Conservation (phyloP, 1,140 invertebrate genomes). For the Monochamus saltuarius region DNA sequence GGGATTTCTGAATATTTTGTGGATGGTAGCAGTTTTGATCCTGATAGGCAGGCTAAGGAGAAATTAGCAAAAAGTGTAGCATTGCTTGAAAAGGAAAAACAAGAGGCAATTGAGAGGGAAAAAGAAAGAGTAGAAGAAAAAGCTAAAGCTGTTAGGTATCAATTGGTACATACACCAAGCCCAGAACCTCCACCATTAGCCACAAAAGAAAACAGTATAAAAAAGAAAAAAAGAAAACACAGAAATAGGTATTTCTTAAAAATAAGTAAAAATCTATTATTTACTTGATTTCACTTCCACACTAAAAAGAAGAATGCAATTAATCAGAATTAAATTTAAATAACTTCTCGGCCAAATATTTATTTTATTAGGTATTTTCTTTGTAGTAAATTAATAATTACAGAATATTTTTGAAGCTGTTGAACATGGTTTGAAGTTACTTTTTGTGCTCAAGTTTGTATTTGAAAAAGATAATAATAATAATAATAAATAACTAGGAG, state of each 20-base stretch:
- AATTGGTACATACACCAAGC: slow-evolving; percentile 64
- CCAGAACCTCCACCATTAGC: slow-evolving; percentile 32
- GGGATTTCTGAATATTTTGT: slow-evolving; percentile 92
- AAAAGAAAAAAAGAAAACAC: slow-evolving; percentile 58
- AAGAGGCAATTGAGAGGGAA: slow-evolving; percentile 58
- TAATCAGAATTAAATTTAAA: too few relatives aligned
- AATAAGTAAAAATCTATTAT: too few relatives aligned
- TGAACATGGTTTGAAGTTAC: too few relatives aligned
- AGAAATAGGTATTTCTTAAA: slow-evolving; percentile 31
- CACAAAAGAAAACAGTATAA: slow-evolving; percentile 37
- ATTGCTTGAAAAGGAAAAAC: slow-evolving; percentile 55
- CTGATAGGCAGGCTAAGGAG: slow-evolving; percentile 78
- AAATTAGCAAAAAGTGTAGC: slow-evolving; percentile 62
- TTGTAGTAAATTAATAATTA: too few relatives aligned
- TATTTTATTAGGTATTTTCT: too few relatives aligned
- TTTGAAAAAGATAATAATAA: too few relatives aligned
- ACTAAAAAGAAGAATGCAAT: too few relatives aligned
- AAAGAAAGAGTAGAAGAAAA: slow-evolving; percentile 58
- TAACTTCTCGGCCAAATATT: too few relatives aligned
- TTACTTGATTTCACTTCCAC: too few relatives aligned
- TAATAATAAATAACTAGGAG: too few relatives aligned
- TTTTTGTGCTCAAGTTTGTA: too few relatives aligned
- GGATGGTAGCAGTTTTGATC: slow-evolving; percentile 90
- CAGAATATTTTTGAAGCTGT: too few relatives aligned
- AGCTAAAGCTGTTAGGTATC: slow-evolving; percentile 60